Conservation (phyloP, 1,140 invertebrate species). For the Branchinecta lindahli region DNA sequence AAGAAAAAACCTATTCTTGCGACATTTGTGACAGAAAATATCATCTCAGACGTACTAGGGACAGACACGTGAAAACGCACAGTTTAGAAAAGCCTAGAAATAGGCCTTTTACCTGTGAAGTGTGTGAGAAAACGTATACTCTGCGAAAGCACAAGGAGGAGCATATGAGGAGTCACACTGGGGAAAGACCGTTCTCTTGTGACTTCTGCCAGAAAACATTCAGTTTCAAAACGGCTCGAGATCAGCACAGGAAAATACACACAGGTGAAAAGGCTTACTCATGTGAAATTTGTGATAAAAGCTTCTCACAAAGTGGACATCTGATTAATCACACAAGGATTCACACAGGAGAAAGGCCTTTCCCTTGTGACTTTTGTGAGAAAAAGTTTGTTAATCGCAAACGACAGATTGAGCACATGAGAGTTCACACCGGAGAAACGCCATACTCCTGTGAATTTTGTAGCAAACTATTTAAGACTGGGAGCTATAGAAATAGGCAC, state of each 20-base stretch:
- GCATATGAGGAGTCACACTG: constrained; percentile 53
- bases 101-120: constrained; percentile 62
- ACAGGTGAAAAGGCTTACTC: constrained; percentile 98
- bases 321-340: constrained; percentile 41
- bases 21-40: no score
- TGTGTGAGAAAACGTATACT: constrained; percentile 39
- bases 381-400: constrained; percentile 57
- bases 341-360: constrained; percentile 68
- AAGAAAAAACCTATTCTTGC: no score
- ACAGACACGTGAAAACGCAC: constrained; percentile 47
- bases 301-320: constrained; percentile 86
- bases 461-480: constrained; percentile 68
- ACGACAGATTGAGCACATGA: constrained; percentile 53
- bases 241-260: constrained; percentile 59
- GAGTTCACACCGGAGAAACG: constrained; percentile 69
- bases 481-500: not conserved
- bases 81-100: constrained; percentile 62
- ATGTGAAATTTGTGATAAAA: constrained; percentile 95
- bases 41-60: no score
- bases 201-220: constrained; percentile 55
- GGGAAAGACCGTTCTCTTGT: constrained; percentile 55
- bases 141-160: constrained; percentile 50
- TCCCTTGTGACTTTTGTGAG: constrained; percentile 51
- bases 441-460: constrained; percentile 94
- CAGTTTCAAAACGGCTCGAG: constrained; percentile 55